Percentiles rank a stretch among this genome's conserved stretches.
Conservation (phyloP, 2,113 vertebrate species). For the Spilogale gracilis region DNA sequence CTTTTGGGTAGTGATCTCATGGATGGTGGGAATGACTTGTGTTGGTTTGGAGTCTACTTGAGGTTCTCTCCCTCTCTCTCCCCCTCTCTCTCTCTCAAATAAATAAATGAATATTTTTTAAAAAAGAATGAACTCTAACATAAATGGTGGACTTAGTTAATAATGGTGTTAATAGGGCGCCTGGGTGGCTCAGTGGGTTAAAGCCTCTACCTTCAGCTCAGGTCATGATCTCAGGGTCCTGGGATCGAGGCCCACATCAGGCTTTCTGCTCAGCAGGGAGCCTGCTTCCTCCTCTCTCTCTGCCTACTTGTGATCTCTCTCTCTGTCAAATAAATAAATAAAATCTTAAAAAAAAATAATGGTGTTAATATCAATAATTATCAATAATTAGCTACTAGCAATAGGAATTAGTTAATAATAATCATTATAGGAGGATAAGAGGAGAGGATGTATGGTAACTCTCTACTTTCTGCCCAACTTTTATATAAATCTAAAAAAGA, state of each 20-base stretch:
- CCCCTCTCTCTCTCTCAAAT: neutral
- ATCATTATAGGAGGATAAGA: neutral
- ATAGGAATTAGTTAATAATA: neutral
- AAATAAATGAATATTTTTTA: neutral
- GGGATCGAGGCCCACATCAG: too few species aligned
- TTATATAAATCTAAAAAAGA: neutral
- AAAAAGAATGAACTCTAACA: neutral
- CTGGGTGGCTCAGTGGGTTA: too few species aligned
- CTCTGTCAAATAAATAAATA: too few species aligned
- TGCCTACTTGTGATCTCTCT: too few species aligned
- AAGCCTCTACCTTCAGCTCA: too few species aligned
- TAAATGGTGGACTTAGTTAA: neutral
- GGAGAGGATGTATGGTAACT: neutral
- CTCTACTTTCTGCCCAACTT: neutral
- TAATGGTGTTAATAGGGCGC: neutral
- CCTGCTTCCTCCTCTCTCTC: too few species aligned
- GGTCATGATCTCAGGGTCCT: too few species aligned
- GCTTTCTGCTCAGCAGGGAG: too few species aligned
- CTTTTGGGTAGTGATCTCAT: neutral
- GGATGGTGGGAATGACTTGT: neutral
- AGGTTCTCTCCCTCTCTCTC: neutral
- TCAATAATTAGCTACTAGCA: neutral
- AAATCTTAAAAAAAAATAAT: neutral
- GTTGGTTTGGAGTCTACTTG: neutral
- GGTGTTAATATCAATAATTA: neutral